A percentile compares a stretch with the other conserved stretches of the same genome.
Evolutionary conservation across 2,797 vertebrate genomes (phyloP).

Genomic region (Microhierax caerulescens): DNA sequence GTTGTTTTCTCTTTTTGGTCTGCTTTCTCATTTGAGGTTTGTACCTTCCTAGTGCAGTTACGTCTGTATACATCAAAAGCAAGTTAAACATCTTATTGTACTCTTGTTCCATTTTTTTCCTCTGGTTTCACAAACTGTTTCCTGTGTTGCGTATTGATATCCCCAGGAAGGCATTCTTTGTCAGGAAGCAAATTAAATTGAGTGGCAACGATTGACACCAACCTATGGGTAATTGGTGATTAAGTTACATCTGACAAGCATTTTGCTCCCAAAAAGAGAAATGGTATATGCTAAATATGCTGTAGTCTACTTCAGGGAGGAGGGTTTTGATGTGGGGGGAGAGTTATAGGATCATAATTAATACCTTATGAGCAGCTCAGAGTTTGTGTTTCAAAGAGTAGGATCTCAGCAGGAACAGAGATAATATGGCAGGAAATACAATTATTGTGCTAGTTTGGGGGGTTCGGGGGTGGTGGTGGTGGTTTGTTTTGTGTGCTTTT

Average conservation of each 20-base stretch:
- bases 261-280: background rate
- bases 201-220: background rate
- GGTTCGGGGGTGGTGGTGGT: accelerated
- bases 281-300: background rate
- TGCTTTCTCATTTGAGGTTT: background rate
- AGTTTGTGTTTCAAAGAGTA: background rate
- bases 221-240: background rate
- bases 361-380: background rate
- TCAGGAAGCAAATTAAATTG: background rate
- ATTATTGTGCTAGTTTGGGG: background rate
- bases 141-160: background rate
- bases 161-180: background rate
- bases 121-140: background rate
- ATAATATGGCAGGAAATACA: background rate
- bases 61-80: background rate
- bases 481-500: background rate
- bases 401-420: background rate
- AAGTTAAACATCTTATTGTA: background rate
- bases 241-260: background rate
- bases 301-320: background rate
- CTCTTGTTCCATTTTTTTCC: background rate
- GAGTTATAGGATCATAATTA: background rate
- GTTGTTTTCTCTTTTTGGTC: background rate
- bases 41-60: background rate
- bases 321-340: background rate